A percentile compares a stretch with the other conserved stretches of the same genome.
Evolutionary conservation across 1,140 invertebrate species (phyloP).

Genomic region (Brachionus asplanchnoidis): DNA sequence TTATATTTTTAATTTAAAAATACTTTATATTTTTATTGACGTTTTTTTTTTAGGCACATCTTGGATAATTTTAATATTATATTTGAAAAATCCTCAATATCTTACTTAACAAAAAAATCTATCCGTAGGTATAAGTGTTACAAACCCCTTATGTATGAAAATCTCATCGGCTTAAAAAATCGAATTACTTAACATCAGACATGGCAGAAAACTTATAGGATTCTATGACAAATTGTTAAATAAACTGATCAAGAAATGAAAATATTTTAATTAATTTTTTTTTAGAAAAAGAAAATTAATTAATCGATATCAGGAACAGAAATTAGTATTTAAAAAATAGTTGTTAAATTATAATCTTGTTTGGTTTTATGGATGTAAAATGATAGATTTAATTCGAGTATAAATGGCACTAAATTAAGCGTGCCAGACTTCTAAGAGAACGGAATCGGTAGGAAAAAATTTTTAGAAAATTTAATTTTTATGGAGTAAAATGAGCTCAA

Average conservation of each 20-base stretch:
- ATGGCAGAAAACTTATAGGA: too few relatives aligned
- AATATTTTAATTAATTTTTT: background rate
- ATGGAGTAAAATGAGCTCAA: background rate
- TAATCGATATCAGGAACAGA: background rate
- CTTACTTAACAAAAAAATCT: too few relatives aligned
- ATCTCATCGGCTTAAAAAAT: too few relatives aligned
- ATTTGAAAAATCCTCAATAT: too few relatives aligned
- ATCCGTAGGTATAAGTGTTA: too few relatives aligned
- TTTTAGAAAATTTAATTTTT: background rate
- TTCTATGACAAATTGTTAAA: background rate
- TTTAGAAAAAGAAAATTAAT: background rate
- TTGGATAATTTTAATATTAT: too few relatives aligned
- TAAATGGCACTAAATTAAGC: slow-evolving; percentile 37
- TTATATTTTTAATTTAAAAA: too few relatives aligned
- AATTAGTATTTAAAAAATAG: background rate
- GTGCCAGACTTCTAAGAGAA: background rate
- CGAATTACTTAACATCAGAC: too few relatives aligned
- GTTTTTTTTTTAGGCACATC: too few relatives aligned
- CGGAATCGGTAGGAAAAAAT: background rate
- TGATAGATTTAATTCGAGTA: slow-evolving; percentile 11
- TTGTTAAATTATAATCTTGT: background rate
- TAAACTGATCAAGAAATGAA: background rate
- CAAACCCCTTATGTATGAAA: too few relatives aligned
- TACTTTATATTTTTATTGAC: too few relatives aligned
- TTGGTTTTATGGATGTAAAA: background rate